phyloP scores from a whole-genome alignment of 2,113 vertebrate species.

The Marmota flaviventris region DNA sequence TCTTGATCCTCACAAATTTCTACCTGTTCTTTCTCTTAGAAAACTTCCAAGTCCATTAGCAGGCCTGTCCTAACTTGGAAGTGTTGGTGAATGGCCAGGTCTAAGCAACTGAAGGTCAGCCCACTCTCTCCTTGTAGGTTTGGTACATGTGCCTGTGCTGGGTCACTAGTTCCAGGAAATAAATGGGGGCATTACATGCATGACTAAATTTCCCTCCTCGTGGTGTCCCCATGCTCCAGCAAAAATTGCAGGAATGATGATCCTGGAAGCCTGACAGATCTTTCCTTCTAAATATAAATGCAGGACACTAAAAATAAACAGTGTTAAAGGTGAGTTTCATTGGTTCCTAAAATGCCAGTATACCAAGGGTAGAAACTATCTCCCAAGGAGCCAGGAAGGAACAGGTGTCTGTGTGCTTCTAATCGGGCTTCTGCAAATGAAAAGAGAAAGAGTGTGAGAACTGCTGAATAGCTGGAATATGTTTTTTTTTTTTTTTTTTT shows the following conservation, averaged over 20 bases:
- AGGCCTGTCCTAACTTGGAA: background rate
- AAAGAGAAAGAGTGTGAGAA: slow-evolving; percentile 1
- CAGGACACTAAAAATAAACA: slow-evolving; percentile 77
- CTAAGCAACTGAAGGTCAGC: slow-evolving; percentile 5
- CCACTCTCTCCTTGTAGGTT: background rate
- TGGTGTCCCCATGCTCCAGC: slow-evolving; percentile 45
- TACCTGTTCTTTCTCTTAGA: background rate
- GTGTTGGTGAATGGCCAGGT: background rate
- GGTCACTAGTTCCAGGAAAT: slow-evolving; percentile 29
- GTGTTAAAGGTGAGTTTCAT: slow-evolving; percentile 62
- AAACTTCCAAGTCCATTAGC: background rate
- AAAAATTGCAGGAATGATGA: slow-evolving; percentile 64
- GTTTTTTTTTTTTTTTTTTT: background rate
- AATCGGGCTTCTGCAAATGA: background rate
- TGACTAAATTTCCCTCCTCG: slow-evolving; percentile 5
- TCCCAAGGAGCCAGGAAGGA: slow-evolving; percentile 35
- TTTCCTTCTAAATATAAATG: slow-evolving; percentile 80
- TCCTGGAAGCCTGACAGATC: slow-evolving; percentile 45
- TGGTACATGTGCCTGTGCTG: background rate
- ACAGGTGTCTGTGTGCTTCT: background rate
- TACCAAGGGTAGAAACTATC: background rate
- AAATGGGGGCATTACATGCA: background rate
- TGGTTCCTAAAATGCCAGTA: slow-evolving; percentile 68
- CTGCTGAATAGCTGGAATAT: background rate
- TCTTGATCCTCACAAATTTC: background rate